Evolutionary conservation across 2,113 vertebrate genomes (phyloP), one percentile per base, ranked within the genome.

Genomic region (Nesogale talazaci): DNA sequence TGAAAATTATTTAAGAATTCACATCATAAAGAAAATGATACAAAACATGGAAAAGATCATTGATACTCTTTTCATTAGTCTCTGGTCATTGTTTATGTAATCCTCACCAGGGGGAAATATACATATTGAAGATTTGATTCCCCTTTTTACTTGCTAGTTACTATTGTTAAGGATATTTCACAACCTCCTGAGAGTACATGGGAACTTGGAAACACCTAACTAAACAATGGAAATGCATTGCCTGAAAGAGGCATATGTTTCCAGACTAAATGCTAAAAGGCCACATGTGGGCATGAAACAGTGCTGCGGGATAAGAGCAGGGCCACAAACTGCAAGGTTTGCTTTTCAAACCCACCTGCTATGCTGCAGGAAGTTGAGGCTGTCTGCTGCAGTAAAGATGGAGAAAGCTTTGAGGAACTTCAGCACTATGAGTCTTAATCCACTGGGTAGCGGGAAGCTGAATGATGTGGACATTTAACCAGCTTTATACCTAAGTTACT

Each of bases 121-220:
- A 34, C 2, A 25, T 70, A 2, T 83, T 31, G 57, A 40, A 76
- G 2, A 6, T 3, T 42, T 22, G 17, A 34, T 89, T 17, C 25
- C 19, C n/a, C 81, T 23, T 83, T 86, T 61, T 4, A 77, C 29
- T 78, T 91, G 29, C 34, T 92, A 36, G n/a, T 89, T 65, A 74
- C 52, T 57, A 12, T 63, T 36, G 5, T n/a, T 80, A 56, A 67
- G 46, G 38, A n/a, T 65, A 17, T 19, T 59, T 87, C 83, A 31
- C 5, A 80, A 19, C 36, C 78, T 86, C 70, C 1, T 6, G 87
- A 34, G 34, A 11, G 52, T 42, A 42, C 6, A 40, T 81, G 56
- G 83, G 86, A 81, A 3, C 23, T 10, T 91, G 20, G 3, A 78
- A 4, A 91, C 83, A 72, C 52, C 52, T 16, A 46, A 67, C 1